Conservation (phyloP, 2,888 invertebrate genomes). For the Junonia oenone region DNA sequence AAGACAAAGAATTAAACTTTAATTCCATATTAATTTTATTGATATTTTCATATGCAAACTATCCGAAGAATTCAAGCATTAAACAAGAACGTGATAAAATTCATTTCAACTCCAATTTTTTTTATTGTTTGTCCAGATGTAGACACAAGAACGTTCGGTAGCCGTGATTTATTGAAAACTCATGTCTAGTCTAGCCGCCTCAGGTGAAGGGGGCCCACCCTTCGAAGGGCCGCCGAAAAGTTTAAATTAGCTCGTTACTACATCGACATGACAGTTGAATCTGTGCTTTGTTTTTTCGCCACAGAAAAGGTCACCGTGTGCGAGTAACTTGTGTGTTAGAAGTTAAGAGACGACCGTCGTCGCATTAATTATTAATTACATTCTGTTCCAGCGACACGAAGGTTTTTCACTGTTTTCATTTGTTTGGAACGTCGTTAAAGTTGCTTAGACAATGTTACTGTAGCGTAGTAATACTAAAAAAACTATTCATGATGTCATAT, state of each 20-base stretch:
- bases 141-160: conserved; percentile 30
- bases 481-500: too few relatives aligned
- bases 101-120: background rate
- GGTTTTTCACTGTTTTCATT: conserved; percentile 9
- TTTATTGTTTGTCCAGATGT: conserved; percentile 7
- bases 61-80: background rate
- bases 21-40: too few relatives aligned
- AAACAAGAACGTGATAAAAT: background rate
- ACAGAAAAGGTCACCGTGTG: conserved; percentile 59
- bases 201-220: conserved; percentile 53
- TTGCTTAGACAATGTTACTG: background rate
- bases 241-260: conserved; percentile 80
- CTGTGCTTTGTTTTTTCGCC: conserved; percentile 67
- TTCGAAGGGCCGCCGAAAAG: conserved; percentile 65
- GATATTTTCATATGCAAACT: background rate
- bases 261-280: conserved; percentile 65
- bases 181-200: conserved; percentile 61
- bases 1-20: too few relatives aligned
- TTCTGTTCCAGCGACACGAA: conserved; percentile 28
- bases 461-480: too few relatives aligned
- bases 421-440: conserved; percentile 9
- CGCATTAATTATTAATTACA: conserved; percentile 66
- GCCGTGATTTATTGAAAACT: conserved; percentile 56
- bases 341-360: conserved; percentile 48
- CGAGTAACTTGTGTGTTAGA: conserved; percentile 59